Base-by-base conservation (phyloP, 1,140 invertebrate species). In the Drosophila mauritiana region DNA sequence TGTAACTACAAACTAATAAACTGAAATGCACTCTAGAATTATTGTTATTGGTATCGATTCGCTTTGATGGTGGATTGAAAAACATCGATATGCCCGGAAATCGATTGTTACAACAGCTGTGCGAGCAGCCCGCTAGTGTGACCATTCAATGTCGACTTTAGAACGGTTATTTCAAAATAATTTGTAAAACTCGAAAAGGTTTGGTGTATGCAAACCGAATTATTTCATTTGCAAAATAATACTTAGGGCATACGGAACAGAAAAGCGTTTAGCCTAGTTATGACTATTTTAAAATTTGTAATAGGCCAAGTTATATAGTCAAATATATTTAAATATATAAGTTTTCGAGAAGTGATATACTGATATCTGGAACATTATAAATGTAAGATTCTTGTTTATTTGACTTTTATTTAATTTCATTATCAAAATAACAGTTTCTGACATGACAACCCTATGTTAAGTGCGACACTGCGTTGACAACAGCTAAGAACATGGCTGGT, bases 1-100 rank as follows among this genome's bases (percentile, higher is more conserved):
- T 56, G 15, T 53, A 51, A 58, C 72, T 74, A 74, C 52, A 75
- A 64, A 70, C 73, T 75, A 75, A 75, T 52, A 73, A 73, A 73
- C 46, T 45, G 53, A 73, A 73, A 59, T 72, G 64, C 49, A 43
- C 20, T 31, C 48, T 64, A 61, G 63, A 65, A 67, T 65, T 46
- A 45, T 72, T 73, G 65, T 73, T 73, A 39, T 70, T 64, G 8
- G n/a, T 27, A 48, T 15, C 46, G 46, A 31, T 51, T 31, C 3
- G 4, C n/a, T 13, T 25, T 46, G 11, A 6, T 5, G 0, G 7
- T 25, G 5, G n/a, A 15, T 51, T 31, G 11, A 17, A 31, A 49
- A 49, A 5, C n/a, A 49, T 49, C 46, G 46, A 49, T 49, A 49
- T 1, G 1, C 46, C 46, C 7, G 46, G 22, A 48, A 15, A 10